Evolutionary conservation across 2,888 invertebrate species (phyloP), one percentile per base, ranked within the genome.

Genomic region (Atherix ibis): DNA sequence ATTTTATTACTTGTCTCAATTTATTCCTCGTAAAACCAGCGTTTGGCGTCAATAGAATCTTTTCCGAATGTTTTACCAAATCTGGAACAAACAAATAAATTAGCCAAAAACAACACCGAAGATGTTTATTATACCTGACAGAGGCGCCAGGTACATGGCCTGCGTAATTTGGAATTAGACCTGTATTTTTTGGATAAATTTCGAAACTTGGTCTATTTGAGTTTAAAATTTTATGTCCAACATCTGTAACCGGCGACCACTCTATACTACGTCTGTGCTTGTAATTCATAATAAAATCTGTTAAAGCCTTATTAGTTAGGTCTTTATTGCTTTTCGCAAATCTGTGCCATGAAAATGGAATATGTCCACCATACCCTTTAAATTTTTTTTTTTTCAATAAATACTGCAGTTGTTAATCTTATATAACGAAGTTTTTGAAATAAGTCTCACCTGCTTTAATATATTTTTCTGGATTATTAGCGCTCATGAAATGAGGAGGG

Each of bases 61-160:
- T 71, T 74, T 15, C 78, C 82, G 52, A 70, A 82, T 0, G 82
- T 82, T 52, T 74, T 75, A 5, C 82, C 83, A 58, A 71, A 74
- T 50, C 77, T 76, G 49, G 15, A 63, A 52, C 30, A 39, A 43
- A 36, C 4, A 9, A 39, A 8, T n/a, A 27, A 27, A 18, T 18
- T 31, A 15, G 4, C 4, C 9, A n/a, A 16, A 28, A 4, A 18
- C 16, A 31, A 14, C 17, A 6, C 5, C 9, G 14, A 25, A 8
- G 19, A 25, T 15, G 13, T n/a, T n/a, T 22, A 18, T 12, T 32
- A 52, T 52, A 76, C 75, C 78, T 73, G 58, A 76, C 81, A 46
- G 67, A 62, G 37, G 66, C 67, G 13, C 83, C 83, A 1, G 82
- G 83, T 34, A 83, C 75, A 49, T 83, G 82, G 0, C 82, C 83